These are phyloP conservation scores for Drosophila birchii DNA, from an alignment of 2,888 invertebrate species.

Conservation along the genomic window DNA sequence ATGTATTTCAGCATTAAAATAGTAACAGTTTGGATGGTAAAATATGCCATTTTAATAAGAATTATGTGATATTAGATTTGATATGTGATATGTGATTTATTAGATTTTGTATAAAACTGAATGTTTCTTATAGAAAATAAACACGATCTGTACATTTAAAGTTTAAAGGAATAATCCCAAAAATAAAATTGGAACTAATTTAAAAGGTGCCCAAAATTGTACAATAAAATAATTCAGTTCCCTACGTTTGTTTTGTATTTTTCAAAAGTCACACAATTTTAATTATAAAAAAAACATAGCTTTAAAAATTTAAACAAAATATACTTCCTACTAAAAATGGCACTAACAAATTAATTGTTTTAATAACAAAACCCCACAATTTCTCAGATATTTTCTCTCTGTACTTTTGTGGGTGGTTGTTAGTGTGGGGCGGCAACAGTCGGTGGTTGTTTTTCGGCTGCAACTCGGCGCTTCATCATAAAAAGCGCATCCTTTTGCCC, in stretches of 20 bases:
- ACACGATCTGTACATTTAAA: not conserved
- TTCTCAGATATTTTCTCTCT: not conserved
- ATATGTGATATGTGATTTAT: too few species aligned
- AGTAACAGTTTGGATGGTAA: not conserved
- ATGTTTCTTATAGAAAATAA: not conserved
- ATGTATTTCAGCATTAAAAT: not conserved
- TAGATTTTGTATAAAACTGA: too few species aligned
- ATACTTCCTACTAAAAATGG: not conserved
- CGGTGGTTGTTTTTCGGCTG: conserved; percentile 62
- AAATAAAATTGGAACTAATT: not conserved
- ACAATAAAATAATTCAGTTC: not conserved
- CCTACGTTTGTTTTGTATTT: not conserved
- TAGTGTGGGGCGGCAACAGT: conserved; percentile 29
- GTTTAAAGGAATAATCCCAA: not conserved
- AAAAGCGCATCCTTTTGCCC: conserved; percentile 75
- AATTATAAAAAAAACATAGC: not conserved
- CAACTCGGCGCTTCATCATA: conserved; percentile 75
- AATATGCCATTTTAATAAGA: not conserved
- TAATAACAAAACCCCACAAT: not conserved
- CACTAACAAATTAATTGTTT: not conserved
- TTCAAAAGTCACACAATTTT: not conserved
- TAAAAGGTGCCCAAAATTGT: not conserved
- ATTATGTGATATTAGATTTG: not conserved
- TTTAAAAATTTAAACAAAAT: not conserved
- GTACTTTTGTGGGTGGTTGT: conserved; percentile 37